A percentile compares a stretch with the other conserved stretches of the same genome.
These are phyloP conservation scores for Ceyx cyanopectus DNA, from an alignment of 2,113 vertebrate species.

Conservation along the genomic window DNA sequence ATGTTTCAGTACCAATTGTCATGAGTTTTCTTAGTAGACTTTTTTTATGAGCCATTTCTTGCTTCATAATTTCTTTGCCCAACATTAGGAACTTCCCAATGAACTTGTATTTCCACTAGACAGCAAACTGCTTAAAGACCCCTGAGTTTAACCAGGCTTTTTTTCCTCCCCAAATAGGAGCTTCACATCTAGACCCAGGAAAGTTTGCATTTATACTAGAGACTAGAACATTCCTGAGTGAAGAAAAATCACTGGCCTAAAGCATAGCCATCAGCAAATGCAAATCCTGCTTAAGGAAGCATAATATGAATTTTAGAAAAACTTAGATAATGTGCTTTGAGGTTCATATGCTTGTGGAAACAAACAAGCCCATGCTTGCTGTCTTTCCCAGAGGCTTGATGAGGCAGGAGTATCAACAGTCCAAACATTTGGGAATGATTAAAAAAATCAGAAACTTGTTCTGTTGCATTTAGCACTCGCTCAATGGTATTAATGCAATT, in stretches of 20 bases:
- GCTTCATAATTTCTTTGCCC: not conserved
- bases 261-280: not conserved
- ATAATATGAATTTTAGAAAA: not conserved
- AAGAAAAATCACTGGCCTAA: not conserved
- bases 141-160: not conserved
- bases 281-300: not conserved
- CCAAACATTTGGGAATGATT: not conserved
- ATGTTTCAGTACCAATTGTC: not conserved
- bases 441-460: not conserved
- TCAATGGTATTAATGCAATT: constrained; percentile 12
- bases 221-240: not conserved
- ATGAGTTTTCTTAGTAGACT: not conserved
- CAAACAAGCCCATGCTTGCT: not conserved
- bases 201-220: not conserved
- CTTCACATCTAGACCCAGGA: not conserved
- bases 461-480: not conserved
- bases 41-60: not conserved
- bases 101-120: not conserved
- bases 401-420: not conserved
- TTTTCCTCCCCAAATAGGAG: accelerated
- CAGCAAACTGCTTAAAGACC: not conserved
- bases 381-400: not conserved
- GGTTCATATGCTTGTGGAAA: not conserved
- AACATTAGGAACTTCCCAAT: not conserved
- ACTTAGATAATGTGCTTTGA: not conserved